Base-by-base conservation (phyloP, 2,888 invertebrate species). In the Lasius platythorax region DNA sequence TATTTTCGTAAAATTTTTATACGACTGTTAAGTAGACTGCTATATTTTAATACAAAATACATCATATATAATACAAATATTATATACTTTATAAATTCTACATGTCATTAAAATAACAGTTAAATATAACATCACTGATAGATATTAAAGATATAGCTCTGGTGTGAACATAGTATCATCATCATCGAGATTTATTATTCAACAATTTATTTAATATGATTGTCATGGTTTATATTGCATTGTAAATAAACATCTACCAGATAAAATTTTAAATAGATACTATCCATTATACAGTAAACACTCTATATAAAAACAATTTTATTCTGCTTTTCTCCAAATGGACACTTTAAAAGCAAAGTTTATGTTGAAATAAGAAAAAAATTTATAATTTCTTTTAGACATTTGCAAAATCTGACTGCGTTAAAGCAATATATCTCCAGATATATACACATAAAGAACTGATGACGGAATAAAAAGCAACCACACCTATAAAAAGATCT, bases 401-500 rank as follows among this genome's bases (percentile, higher is more conserved):
- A n/a, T 8, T 53, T 50, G 61, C 23, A 6, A 76, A 75, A 75
- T 4, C 15, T 74, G n/a, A 64, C 33, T 64, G 2, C 2, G 15
- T 15, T 23, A 75, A 53, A 40, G 23, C 37, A 70, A 37, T 53
- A 63, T 56, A 28, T 15, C 28, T 9, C 0, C 9, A 46, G 15
- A 61, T 15, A 11, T 43, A 33, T 33, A 53, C 9, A 72, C 15
- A 40, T 23, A 28, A 50, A 56, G 6, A 30, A 53, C 50, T 37
- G 33, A 46, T 28, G 33, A n/a, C 8, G n/a, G 15, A 58, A 50
- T 33, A 40, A 37, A 15, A 37, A 67, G n/a, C 72, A 79, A 72
- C 23, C 18, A 46, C 28, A 58, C 37, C 61, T 50, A 18, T 58
- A 82, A 74, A 63, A 82, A 82, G 12, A 74, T 67, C 46, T 82